A percentile compares a stretch with the other conserved stretches of the same genome.
phyloP scores from a whole-genome alignment of 1,140 invertebrate species.

The Portunus trituberculatus region DNA sequence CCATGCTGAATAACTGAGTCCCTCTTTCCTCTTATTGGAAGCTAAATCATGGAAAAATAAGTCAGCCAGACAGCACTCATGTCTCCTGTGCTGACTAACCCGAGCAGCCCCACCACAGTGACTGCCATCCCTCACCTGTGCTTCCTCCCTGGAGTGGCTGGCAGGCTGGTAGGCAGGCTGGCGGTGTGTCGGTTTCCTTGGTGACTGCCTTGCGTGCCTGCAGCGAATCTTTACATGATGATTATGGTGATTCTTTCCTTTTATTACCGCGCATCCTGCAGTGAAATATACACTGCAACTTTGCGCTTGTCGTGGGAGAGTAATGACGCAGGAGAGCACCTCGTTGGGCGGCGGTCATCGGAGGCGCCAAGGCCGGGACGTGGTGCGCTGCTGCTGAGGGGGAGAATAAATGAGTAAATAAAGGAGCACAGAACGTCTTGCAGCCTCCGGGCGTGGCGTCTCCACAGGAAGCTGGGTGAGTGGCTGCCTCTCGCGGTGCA shows the following conservation, averaged over 20 bases:
- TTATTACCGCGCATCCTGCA: conserved; percentile 20
- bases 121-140: too few relatives aligned
- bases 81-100: too few relatives aligned
- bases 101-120: too few relatives aligned
- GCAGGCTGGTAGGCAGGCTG: too few relatives aligned
- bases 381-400: not conserved
- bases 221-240: not conserved
- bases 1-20: too few relatives aligned
- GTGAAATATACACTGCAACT: conserved; percentile 5
- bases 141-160: too few relatives aligned
- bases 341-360: not conserved
- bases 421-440: too few relatives aligned
- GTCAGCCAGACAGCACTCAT: too few relatives aligned
- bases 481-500: too few relatives aligned
- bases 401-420: not conserved
- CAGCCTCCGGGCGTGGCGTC: too few relatives aligned
- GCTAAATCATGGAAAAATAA: too few relatives aligned
- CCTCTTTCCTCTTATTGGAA: too few relatives aligned
- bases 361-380: not conserved
- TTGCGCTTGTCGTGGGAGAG: not conserved
- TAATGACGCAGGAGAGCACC: not conserved
- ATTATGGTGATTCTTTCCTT: conserved; percentile 23
- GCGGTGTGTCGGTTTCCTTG: not conserved
- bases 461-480: not conserved
- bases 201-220: not conserved